Percentiles rank a stretch among this genome's conserved stretches.
Evolutionary conservation across 2,113 vertebrate genomes (phyloP).

Genomic region (Brienomyrus longianalis): DNA sequence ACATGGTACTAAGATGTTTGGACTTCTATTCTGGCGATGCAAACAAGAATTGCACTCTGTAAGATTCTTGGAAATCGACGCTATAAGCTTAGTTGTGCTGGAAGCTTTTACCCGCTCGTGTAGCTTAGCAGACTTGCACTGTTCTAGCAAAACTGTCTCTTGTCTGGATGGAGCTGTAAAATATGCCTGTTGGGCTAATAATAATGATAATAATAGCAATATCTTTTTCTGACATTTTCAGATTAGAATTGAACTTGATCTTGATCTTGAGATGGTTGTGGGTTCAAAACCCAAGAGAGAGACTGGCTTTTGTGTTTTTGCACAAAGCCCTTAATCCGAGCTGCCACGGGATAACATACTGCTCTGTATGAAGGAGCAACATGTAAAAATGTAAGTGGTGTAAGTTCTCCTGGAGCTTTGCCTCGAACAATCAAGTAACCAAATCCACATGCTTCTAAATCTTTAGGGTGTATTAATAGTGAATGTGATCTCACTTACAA

Average conservation of each 20-base stretch:
- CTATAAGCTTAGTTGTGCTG: not conserved
- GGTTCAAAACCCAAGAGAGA: constrained; percentile 11
- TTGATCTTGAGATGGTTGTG: not conserved
- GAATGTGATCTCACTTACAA: constrained; percentile 24
- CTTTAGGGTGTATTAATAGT: constrained; percentile 28
- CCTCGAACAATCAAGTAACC: constrained; percentile 49
- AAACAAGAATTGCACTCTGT: not conserved
- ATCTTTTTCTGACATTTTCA: not conserved
- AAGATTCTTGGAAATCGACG: not conserved
- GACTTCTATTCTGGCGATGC: constrained; percentile 1
- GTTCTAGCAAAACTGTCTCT: not conserved
- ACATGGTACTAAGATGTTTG: not conserved
- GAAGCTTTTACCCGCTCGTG: not conserved
- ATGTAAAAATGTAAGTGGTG: constrained; percentile 44
- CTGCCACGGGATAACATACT: constrained; percentile 35
- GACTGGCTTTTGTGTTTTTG: constrained; percentile 19
- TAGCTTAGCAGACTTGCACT: not conserved
- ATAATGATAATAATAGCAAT: not conserved
- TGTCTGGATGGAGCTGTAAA: not conserved
- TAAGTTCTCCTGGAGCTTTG: constrained; percentile 37
- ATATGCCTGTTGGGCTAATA: not conserved
- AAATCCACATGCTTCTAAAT: constrained; percentile 51
- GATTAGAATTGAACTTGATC: not conserved
- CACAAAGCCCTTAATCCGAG: constrained; percentile 41
- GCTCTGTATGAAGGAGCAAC: constrained; percentile 46